Percentiles rank a stretch among this genome's conserved stretches.
These are phyloP conservation scores for Hapalemur alaotrensis DNA, from an alignment of 2,797 vertebrate genomes.

Conservation along the genomic window DNA sequence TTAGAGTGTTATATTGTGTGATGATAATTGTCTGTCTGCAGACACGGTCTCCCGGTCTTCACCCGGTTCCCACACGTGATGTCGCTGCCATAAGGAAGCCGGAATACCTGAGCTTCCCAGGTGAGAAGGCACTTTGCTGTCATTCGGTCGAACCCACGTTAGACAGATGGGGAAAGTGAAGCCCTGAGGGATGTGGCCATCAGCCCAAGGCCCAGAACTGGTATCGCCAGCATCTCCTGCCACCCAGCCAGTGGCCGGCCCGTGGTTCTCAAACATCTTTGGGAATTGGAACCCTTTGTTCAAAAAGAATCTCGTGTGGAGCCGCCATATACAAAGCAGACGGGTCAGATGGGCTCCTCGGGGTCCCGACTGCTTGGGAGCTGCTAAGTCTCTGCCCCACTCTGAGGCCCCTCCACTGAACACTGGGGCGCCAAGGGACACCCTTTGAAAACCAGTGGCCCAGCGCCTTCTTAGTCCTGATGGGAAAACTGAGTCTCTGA, in stretches of 20 bases:
- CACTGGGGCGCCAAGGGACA: neutral
- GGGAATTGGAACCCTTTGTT: neutral
- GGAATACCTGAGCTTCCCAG: neutral
- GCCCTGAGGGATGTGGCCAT: neutral
- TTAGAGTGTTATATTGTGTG: constrained; percentile 43
- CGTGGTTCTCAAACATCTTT: neutral
- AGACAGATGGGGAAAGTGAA: neutral
- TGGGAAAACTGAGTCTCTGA: neutral
- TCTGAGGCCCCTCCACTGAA: neutral
- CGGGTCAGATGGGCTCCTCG: neutral
- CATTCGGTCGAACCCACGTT: neutral
- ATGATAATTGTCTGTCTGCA: constrained; percentile 52
- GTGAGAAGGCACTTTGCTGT: neutral
- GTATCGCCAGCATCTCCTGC: fast-evolving
- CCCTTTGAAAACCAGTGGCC: neutral
- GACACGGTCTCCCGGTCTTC: neutral
- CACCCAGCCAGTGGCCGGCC: neutral
- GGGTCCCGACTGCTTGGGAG: neutral
- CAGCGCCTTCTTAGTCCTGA: neutral
- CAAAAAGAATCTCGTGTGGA: neutral
- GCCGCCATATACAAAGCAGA: neutral
- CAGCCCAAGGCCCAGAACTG: neutral
- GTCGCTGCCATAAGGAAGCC: neutral
- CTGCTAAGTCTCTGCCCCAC: neutral
- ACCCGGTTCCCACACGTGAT: fast-evolving